Evolutionary conservation across 2,888 invertebrate genomes (phyloP), one percentile per base, ranked within the genome.

Genomic region (Diloba caeruleocephala): DNA sequence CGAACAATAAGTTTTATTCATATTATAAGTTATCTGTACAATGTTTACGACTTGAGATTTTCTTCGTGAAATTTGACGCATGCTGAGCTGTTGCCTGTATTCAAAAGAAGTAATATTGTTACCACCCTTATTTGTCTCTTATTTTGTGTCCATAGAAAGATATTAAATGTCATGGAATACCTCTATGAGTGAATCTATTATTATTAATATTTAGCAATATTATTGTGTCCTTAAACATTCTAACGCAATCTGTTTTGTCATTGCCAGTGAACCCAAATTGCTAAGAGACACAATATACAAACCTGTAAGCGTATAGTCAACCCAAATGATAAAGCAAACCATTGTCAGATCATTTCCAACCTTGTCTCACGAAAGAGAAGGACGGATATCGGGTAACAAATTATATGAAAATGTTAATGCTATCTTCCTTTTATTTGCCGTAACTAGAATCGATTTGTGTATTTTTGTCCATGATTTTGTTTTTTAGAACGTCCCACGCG

Each of bases 231-330:
- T 17, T 7, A 17, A 6, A 6, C 19, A 21, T 34, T 7, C 6
- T 7, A 19, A 6, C 5, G 1, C 6, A 21, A 14, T 15, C 0
- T n/a, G 7, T 26, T 10, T 15, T n/a, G n/a, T 10, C 15, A 26
- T 26, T 38, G 26, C 15, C 15, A 8, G 7, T 14, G 25, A 37
- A 37, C 14, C n/a, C 25, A 37, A 25, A 26, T 15, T n/a, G 15
- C 15, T 6, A 37, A 37, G 6, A n/a, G 37, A 26, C 26, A 26
- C 4, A 37, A 26, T 31, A 7, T 15, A 15, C 14, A 10, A 38
- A 28, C 10, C 38, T 5, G 3, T 28, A 8, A 17, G 10, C 23
- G 28, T 25, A 28, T 28, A 17, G 17, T 23, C 28, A n/a, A 2
- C 8, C 14, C 12, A 14, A 10, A 17, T 17, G 38, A 28, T 7